Percentiles rank a stretch among this genome's conserved stretches.
Conservation (phyloP, 2,113 vertebrate genomes). For the Tragelaphus scriptus region DNA sequence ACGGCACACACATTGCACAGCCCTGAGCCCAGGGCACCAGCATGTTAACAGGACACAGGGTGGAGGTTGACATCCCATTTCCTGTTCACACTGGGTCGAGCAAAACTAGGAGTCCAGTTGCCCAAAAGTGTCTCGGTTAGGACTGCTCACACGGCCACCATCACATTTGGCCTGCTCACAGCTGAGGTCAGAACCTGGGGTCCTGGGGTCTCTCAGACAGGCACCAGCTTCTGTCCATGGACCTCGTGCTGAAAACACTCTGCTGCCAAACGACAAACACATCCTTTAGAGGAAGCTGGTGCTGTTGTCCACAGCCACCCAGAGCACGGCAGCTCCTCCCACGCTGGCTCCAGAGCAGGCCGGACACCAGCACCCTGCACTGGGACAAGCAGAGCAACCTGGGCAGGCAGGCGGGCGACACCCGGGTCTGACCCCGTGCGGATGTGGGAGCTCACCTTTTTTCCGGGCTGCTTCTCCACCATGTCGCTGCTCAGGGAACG, state of each 20-base stretch:
- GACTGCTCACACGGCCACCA: fast-evolving
- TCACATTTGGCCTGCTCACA: background rate
- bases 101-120: background rate
- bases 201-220: background rate
- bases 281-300: background rate
- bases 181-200: background rate
- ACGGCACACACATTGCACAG: too few species aligned
- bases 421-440: background rate
- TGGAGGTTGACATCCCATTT: background rate
- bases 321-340: background rate
- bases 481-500: slow-evolving; percentile 98
- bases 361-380: background rate
- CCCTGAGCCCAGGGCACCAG: background rate
- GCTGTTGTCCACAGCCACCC: background rate
- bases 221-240: background rate
- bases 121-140: background rate
- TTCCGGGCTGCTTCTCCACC: slow-evolving; percentile 99
- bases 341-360: background rate
- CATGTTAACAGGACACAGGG: background rate
- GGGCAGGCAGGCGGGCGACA: background rate
- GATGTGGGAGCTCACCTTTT: slow-evolving; percentile 73
- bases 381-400: background rate
- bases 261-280: background rate
- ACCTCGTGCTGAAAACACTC: background rate
- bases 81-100: background rate